Base-by-base conservation (phyloP, 2,797 vertebrate species). In the Tapirus indicus region DNA sequence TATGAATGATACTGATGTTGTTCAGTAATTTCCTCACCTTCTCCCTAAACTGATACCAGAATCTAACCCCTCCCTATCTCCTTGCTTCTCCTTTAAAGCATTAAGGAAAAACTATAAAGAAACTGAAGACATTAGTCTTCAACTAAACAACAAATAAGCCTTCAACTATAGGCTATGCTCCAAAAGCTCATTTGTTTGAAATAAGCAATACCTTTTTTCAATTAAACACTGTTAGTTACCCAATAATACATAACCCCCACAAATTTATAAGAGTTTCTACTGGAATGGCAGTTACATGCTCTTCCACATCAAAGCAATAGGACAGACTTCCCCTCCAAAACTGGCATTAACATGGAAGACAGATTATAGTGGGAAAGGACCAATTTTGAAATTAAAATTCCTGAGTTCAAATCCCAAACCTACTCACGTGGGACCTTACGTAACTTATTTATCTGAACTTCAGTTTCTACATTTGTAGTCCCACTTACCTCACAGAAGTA, bases 321-420 rank as follows among this genome's bases (percentile, higher is more conserved):
- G 8, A 80, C 10, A 94, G 25, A 79, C 2, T 13, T 35, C 14
- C 21, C 12, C 25, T 92, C 58, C 20, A 91, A 29, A 90, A 95
- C 29, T 52, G 21, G 38, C 77, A 71, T 74, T 71, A 60, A 84
- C 21, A 62, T 3, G n/a, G 7, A 85, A 3, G 5, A 95, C 7
- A 85, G 27, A 68, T n/a, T 44, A 69, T 6, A 79, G 6, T 56
- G 66, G 49, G 11, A 80, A 84, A 91, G 11, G 38, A 41, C 82
- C 20, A 75, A 87, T 78, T 96, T 82, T 89, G 35, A 92, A 95
- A 71, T 77, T 78, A 75, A 85, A 94, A 90, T 75, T 64, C 58
- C 68, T 64, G 4, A 85, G 38, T 79, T 44, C 27, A 92, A 83
- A 89, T 72, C 56, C 32, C 62, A 96, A 35, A 52, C 25, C 78